Conservation (phyloP, 2,113 vertebrate genomes). For the Ageneiosus marmoratus region DNA sequence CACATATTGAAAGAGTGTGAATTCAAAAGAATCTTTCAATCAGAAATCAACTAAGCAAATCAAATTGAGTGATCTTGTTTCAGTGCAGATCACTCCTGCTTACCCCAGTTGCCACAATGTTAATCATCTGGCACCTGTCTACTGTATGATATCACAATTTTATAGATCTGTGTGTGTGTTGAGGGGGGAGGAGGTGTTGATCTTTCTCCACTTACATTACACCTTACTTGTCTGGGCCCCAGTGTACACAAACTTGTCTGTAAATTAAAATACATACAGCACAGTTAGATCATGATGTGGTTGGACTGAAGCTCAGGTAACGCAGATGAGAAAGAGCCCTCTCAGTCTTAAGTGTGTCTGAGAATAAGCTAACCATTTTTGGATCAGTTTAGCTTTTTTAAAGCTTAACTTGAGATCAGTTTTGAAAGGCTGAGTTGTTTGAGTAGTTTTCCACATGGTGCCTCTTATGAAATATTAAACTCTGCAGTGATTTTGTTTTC, state of each 20-base stretch:
- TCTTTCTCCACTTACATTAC: slow-evolving; percentile 31
- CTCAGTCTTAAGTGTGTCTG: background rate
- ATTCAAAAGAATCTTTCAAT: background rate
- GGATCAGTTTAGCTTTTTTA: slow-evolving; percentile 13
- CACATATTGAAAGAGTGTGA: background rate
- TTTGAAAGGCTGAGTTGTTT: slow-evolving; percentile 30
- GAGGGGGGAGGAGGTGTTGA: background rate
- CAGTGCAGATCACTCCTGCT: background rate
- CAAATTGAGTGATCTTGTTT: background rate
- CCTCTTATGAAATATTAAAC: slow-evolving; percentile 33
- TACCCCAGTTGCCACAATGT: background rate
- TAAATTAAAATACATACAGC: slow-evolving; percentile 32
- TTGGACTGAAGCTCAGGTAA: slow-evolving; percentile 14
- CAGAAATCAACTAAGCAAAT: background rate
- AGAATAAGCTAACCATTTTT: slow-evolving; percentile 4
- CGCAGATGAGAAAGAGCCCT: background rate
- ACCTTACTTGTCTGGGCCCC: background rate
- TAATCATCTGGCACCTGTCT: slow-evolving; percentile 1
- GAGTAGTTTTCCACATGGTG: slow-evolving; percentile 43
- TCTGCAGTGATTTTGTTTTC: slow-evolving; percentile 27
- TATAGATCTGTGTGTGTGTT: background rate
- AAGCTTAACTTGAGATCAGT: slow-evolving; percentile 13
- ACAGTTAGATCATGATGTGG: slow-evolving; percentile 27
- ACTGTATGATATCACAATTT: slow-evolving; percentile 19
- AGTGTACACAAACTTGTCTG: slow-evolving; percentile 17